A percentile compares a stretch with the other conserved stretches of the same genome.
Evolutionary conservation across 2,888 invertebrate species (phyloP).

Genomic region (Catocala sponsa): DNA sequence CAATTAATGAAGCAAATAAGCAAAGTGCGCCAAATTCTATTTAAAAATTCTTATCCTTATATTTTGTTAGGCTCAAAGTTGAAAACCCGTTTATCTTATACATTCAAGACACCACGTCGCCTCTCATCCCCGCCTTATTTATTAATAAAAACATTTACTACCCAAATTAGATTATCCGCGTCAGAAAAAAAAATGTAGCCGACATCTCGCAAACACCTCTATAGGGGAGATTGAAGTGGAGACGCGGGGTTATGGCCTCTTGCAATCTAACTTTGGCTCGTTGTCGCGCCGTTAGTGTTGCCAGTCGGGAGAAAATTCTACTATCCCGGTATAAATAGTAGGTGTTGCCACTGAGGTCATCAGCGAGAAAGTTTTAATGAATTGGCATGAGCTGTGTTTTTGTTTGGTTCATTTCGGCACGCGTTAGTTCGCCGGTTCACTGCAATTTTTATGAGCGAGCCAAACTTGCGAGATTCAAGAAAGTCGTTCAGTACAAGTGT

Average conservation of each 20-base stretch:
- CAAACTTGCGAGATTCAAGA: slow-evolving; percentile 42
- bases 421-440: slow-evolving; percentile 51
- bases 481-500: slow-evolving; percentile 34
- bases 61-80: slow-evolving; percentile 26
- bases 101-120: slow-evolving; percentile 49
- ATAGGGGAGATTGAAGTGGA: slow-evolving; percentile 60
- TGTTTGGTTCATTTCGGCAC: slow-evolving; percentile 55
- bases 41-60: slow-evolving; percentile 16
- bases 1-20: no score
- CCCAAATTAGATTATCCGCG: slow-evolving; percentile 61
- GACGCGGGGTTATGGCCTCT: slow-evolving; percentile 60
- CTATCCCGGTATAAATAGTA: slow-evolving; percentile 66
- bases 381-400: slow-evolving; percentile 65
- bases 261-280: slow-evolving; percentile 81
- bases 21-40: background rate
- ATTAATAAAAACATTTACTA: slow-evolving; percentile 61
- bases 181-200: slow-evolving; percentile 53
- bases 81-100: slow-evolving; percentile 39
- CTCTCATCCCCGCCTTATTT: slow-evolving; percentile 55
- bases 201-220: slow-evolving; percentile 56
- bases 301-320: slow-evolving; percentile 59
- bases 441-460: slow-evolving; percentile 54
- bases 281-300: slow-evolving; percentile 74
- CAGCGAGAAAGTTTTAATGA: slow-evolving; percentile 80
- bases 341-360: slow-evolving; percentile 62